Conservation (phyloP, 2,888 invertebrate species). For the Clitarchus hookeri region DNA sequence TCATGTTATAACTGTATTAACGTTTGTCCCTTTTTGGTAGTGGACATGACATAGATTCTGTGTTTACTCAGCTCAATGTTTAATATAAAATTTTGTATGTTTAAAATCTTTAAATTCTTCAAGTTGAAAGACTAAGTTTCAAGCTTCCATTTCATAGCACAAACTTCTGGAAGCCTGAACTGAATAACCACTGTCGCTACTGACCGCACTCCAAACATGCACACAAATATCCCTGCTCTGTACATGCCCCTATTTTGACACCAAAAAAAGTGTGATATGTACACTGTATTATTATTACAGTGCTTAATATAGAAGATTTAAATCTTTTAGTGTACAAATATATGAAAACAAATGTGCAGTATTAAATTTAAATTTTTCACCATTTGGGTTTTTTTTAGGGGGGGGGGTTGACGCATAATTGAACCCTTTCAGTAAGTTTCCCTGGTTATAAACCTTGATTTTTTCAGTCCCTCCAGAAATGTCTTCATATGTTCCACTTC, state of each 20-base stretch:
- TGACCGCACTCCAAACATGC: not conserved
- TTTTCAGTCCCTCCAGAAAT: too few species aligned
- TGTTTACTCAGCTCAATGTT: not conserved
- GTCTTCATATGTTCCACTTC: too few species aligned
- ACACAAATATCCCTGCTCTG: not conserved
- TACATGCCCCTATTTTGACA: not conserved
- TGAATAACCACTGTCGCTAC: not conserved
- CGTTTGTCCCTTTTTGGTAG: not conserved
- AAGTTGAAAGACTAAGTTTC: not conserved
- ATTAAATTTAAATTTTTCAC: not conserved
- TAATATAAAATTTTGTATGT: not conserved
- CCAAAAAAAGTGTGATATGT: not conserved
- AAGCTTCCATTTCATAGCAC: not conserved
- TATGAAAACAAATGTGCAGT: not conserved
- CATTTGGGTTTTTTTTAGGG: not conserved
- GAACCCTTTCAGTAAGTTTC: too few species aligned
- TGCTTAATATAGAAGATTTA: not conserved
- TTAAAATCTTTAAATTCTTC: not conserved
- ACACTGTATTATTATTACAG: not conserved
- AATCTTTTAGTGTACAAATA: not conserved
- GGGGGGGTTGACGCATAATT: not conserved
- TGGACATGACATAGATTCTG: not conserved
- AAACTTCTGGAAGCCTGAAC: not conserved
- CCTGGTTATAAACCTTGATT: too few species aligned
- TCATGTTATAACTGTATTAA: not conserved